Evolutionary conservation across 2,888 invertebrate genomes (phyloP), one percentile per base, ranked within the genome.

Genomic region (Mimachlamys varia): DNA sequence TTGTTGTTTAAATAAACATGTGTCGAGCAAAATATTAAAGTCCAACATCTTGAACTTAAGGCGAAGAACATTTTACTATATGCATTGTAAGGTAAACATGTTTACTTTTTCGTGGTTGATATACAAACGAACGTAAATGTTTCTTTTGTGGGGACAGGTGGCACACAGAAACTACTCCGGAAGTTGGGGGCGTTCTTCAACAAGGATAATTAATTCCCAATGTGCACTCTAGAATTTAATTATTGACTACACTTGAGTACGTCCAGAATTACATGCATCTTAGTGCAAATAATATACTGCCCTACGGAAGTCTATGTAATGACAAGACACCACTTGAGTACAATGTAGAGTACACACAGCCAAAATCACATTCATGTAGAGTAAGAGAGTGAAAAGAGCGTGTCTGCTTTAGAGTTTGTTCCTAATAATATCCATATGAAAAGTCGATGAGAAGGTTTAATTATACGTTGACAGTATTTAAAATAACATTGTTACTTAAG

Each of bases 171-270:
- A 22, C 13, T 15, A 5, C 27, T 33, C 27, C 76, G 76, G 76
- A 76, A 76, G 76, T 76, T 33, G 76, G 33, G 76, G 76, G 76
- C 76, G 33, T 76, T 33, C 27, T 7, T 12, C 4, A 76, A 0
- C 76, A 76, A 76, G 76, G 76, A 33, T 76, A 27, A 76, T 76
- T 76, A 76, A 76, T 27, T 76, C 76, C 15, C 76, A 76, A 76
- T 62, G n/a, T 62, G 62, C 62, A 19, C 62, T 62, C 62, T 2
- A 62, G 1, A 76, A 76, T 76, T 76, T 76, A 76, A 76, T 76
- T 33, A 76, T 33, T 33, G 27, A 10, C 76, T 19, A 27, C 76
- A 27, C 27, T 27, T 13, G 2, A 27, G 33, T 12, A 27, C 27
- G 76, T 33, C 33, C 27, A 76, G 76, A 33, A 76, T 76, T 76